Evolutionary conservation across 2,113 vertebrate genomes (phyloP), one percentile per base, ranked within the genome.

Genomic region (Sylvilagus bachmani): DNA sequence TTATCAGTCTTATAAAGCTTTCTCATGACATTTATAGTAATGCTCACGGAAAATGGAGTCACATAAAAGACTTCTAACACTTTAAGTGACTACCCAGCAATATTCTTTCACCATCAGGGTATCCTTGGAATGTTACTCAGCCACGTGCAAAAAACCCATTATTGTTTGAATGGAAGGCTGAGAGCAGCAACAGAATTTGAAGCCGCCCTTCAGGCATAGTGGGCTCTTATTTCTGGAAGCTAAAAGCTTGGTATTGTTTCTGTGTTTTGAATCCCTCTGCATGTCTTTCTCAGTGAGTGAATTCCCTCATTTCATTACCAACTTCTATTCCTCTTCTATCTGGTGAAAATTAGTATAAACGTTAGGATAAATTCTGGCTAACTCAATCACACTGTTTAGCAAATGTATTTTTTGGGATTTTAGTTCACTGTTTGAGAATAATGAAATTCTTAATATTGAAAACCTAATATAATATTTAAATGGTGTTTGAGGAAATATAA

Each of bases 361-460:
- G 31, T 71, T 51, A 87, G 17, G 90, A 7, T 0, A 16, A 73
- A 71, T 92, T 66, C 64, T 78, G 86, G 91, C 96, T 96, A 96
- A 78, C 2, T 73, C 44, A 71, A 44, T 93, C 62, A 73, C 58
- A 82, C 21, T 73, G 95, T 13, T 84, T 44, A 95, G 87, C 6
- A 87, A 58, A 96, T 94, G 91, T 33, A 96, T 85, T 96, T 51
- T 89, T 93, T 29, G 84, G 82, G 91, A 91, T 93, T 78, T 67
- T 95, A 55, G 36, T 71, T 89, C 70, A 90, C 49, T 92, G 16
- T 93, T 53, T 96, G 90, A 93, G 92, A n/a, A 74, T 70, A 96
- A 96, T 89, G 95, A 67, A 96, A 85, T 58, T 91, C 5, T 91
- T 92, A 95, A 93, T 62, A 92, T 96, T 85, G 91, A 91, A 79